Base-by-base conservation (phyloP, 2,888 invertebrate species). In the Eudemis profundana region DNA sequence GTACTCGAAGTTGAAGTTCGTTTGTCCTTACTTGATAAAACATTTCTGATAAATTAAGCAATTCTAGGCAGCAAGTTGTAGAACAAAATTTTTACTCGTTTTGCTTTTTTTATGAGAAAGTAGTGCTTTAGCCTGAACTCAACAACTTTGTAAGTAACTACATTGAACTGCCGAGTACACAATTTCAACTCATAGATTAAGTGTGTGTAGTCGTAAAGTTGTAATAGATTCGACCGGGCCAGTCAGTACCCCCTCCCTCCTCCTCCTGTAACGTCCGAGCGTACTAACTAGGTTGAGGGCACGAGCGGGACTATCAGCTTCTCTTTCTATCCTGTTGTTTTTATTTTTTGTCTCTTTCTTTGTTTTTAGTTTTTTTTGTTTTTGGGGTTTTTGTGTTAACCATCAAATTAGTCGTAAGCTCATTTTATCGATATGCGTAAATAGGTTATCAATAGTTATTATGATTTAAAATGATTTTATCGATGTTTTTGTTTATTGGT, bases 191-290 rank as follows among this genome's bases (percentile, higher is more conserved):
- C 23, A 23, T 23, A 23, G 23, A 23, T 4, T 23, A 23, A 23
- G 23, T 23, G 3, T 23, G 23, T 23, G 5, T 23, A 3, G 23
- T 23, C 5, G 33, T 33, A 33, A 1, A 33, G 33, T 33, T 2
- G 33, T 33, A 33, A 8, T 33, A 10, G 33, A 1, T 10, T 8
- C 54, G 40, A 12, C 40, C 42, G 33, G 23, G 44, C 44, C 57
- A 8, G 49, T 10, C 23, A 17, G 14, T 23, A n/a, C 27, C 53
- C 50, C 54, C 47, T 51, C 68, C 61, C 60, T 23, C 54, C 63
- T 40, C 53, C 57, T 66, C 56, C 70, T 68, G 72, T 80, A 73
- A 75, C 66, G 64, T 74, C 71, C 68, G 66, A 60, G 67, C 70
- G 66, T 59, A 70, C 72, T 74, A 74, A 74, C 50, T 50, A 66